Conservation (phyloP, 2,797 vertebrate species). For the Dallia pectoralis region DNA sequence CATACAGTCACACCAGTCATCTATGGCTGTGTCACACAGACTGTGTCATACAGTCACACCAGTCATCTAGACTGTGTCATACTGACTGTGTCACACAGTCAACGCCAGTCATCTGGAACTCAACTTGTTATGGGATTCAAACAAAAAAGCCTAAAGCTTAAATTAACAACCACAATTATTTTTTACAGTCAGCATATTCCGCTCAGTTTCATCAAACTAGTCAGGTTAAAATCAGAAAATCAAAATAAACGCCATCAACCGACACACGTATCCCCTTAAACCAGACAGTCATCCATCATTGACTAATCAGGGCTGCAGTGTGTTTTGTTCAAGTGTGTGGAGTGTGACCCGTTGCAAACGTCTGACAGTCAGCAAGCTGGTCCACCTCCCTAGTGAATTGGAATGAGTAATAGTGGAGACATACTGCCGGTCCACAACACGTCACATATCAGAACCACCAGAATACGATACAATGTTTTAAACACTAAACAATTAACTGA, state of each 20-base stretch:
- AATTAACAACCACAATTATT: background rate
- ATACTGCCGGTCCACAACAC: background rate
- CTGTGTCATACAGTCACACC: too few relatives aligned
- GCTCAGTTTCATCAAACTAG: background rate
- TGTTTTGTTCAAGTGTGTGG: constrained; percentile 58
- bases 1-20: too few relatives aligned
- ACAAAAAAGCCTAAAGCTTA: background rate
- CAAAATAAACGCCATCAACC: constrained; percentile 47
- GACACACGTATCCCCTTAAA: constrained; percentile 41
- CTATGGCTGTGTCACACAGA: too few relatives aligned
- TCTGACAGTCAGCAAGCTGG: constrained; percentile 57
- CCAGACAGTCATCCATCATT: constrained; percentile 48
- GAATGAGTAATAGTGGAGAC: constrained; percentile 65
- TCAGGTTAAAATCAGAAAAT: background rate
- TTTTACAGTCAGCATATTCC: background rate
- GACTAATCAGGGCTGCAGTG: constrained; percentile 53
- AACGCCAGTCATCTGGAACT: too few relatives aligned
- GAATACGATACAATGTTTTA: background rate
- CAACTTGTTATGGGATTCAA: background rate
- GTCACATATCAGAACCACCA: background rate
- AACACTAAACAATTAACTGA: background rate
- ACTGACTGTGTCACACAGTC: too few relatives aligned
- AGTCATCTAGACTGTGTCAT: too few relatives aligned
- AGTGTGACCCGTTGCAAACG: constrained; percentile 64
- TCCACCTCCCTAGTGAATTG: constrained; percentile 68